Conservation (phyloP, 35 echinoderm and acorn worm genomes). For the Apostichopus japonicus region DNA sequence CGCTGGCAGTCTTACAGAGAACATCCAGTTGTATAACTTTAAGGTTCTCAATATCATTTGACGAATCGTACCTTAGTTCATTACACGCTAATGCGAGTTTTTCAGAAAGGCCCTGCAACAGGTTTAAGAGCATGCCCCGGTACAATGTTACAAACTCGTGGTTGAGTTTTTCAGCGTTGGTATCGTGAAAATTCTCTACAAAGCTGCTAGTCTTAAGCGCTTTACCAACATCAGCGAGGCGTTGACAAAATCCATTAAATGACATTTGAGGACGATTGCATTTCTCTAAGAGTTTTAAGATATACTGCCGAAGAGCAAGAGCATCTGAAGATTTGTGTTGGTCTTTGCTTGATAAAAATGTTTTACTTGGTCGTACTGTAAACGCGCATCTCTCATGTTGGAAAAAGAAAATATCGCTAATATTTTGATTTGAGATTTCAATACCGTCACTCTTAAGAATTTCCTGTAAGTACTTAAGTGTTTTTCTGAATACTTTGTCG, state of each 20-base stretch:
- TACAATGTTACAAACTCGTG: neutral
- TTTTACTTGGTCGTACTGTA: neutral
- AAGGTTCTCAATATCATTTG: neutral
- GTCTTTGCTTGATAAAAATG: neutral
- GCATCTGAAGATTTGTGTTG: neutral
- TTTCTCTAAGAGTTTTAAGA: conserved; percentile 6
- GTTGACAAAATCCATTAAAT: conserved; percentile 15
- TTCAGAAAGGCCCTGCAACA: neutral
- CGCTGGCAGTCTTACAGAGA: neutral
- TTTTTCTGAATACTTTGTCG: neutral
- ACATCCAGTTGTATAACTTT: neutral
- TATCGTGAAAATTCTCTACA: conserved; percentile 30
- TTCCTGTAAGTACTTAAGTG: neutral
- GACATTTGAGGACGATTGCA: neutral
- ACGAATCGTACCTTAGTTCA: neutral
- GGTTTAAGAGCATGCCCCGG: neutral
- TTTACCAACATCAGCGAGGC: neutral
- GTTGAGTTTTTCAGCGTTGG: conserved; percentile 30
- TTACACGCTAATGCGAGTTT: conserved; percentile 5
- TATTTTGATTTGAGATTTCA: neutral
- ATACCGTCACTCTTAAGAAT: neutral
- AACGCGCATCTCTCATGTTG: neutral
- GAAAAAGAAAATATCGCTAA: neutral
- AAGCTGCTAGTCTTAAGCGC: conserved; percentile 23
- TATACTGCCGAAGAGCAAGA: neutral